Base-by-base conservation (phyloP, 2,113 vertebrate species). In the Tragelaphus imberbis region DNA sequence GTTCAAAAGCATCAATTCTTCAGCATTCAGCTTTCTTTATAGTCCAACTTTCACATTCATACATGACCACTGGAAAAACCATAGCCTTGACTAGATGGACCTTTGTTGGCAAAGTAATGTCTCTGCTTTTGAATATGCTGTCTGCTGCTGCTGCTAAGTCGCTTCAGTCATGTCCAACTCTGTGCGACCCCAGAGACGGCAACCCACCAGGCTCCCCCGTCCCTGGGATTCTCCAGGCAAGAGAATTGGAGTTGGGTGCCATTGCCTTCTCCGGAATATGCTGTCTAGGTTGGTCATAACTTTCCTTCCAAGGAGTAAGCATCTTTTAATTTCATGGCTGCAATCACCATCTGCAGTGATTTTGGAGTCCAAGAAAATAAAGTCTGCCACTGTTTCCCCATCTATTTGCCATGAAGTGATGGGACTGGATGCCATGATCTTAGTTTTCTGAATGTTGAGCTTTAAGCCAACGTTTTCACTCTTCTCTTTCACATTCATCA, bases 1-100 rank as follows among this genome's bases (percentile, higher is more conserved):
- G 2, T 10, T 68, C 0, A 68, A 68, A 68, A 68, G 16, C 33
- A 68, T 68, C 33, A n/a, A 8, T 68, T 68, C 16, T 68, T 19
- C 0, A 2, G 33, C 5, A 3, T 7, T n/a, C 63, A 68, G 63
- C 7, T n/a, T 68, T 68, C 33, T 68, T n/a, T 2, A n/a, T 5
- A n/a, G 33, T 68, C 3, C 63, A n/a, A 65, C 30, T n/a, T 30
- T 65, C 63, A 36, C n/a, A 71, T 71, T n/a, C 17, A 11, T 21
- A 21, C n/a, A 21, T 36, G 17, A 68, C 9, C 0, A 68, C 17
- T 2, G 17, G 33, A 10, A 68, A 68, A 68, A 36, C 4, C 33
- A 68, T 36, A 36, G 33, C 33, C 2, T 36, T 36, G 65, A 68
- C 33, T 36, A 36, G 7, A 36, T 0, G 8, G 65, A 10, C 4